A percentile compares a stretch with the other conserved stretches of the same genome.
phyloP scores from a whole-genome alignment of 2,797 vertebrate species.

The Lutjanus campechanus region DNA sequence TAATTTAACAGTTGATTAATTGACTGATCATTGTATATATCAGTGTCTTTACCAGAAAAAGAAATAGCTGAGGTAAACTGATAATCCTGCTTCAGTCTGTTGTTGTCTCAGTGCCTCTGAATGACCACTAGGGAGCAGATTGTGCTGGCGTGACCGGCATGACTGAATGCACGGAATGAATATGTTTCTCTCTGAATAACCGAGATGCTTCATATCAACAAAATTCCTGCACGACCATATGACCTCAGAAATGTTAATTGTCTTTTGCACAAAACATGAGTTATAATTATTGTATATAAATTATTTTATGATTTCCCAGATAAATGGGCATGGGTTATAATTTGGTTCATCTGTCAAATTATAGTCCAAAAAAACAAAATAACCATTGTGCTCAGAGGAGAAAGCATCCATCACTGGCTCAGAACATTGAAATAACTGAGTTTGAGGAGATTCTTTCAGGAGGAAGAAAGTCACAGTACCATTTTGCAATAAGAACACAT shows the following conservation, averaged over 20 bases:
- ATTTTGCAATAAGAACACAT: not conserved
- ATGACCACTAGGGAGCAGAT: conserved; percentile 58
- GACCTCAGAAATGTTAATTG: conserved; percentile 14
- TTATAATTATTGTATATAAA: too few species aligned
- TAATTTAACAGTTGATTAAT: too few species aligned
- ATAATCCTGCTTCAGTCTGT: not conserved
- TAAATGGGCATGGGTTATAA: not conserved
- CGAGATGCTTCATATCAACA: not conserved
- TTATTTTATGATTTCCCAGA: not conserved
- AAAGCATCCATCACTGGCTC: not conserved
- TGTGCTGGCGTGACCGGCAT: not conserved
- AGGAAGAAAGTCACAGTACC: not conserved
- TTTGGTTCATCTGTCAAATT: not conserved
- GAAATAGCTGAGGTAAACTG: not conserved
- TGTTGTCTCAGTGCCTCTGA: conserved; percentile 8
- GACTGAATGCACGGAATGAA: not conserved
- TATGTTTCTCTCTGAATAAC: not conserved
- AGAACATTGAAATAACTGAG: not conserved
- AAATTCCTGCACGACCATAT: not conserved
- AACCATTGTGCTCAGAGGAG: not conserved
- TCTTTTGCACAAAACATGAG: not conserved
- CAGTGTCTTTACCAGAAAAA: not conserved
- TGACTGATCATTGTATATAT: too few species aligned
- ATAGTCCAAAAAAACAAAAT: not conserved
- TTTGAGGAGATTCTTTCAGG: not conserved